Conservation (phyloP, 2,797 vertebrate species). For the Coranthus polyacanthus region DNA sequence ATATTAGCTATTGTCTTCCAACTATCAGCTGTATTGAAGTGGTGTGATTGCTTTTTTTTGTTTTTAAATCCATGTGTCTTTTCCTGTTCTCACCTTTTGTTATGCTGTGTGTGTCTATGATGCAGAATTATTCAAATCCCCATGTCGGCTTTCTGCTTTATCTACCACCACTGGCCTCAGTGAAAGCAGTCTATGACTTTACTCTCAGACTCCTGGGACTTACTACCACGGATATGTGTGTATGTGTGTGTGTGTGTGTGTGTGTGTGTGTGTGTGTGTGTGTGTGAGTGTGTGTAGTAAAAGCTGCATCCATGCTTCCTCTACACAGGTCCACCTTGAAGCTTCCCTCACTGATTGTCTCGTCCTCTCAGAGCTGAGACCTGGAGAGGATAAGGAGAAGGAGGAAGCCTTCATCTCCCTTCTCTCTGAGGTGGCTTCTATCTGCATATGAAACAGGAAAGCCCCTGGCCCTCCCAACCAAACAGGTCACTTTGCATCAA, state of each 20-base stretch:
- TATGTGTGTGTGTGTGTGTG: constrained; percentile 22
- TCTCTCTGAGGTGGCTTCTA: constrained; percentile 52
- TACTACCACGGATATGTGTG: constrained; percentile 19
- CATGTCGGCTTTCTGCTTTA: constrained; percentile 55
- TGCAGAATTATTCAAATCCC: constrained; percentile 85
- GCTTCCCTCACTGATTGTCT: constrained; percentile 50
- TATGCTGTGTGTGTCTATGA: constrained; percentile 69
- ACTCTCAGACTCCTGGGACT: constrained; percentile 65
- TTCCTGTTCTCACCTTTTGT: constrained; percentile 70
- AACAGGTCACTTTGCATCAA: constrained; percentile 67
- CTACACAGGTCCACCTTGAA: constrained; percentile 75
- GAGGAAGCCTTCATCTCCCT: constrained; percentile 48
- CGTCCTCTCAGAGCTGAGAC: constrained; percentile 44
- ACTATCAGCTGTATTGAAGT: constrained; percentile 3
- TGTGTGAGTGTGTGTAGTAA: too few species aligned
- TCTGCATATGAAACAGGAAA: constrained; percentile 74
- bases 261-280: not conserved
- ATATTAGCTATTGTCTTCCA: not conserved
- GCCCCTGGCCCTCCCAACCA: constrained; percentile 49
- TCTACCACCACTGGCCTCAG: constrained; percentile 62
- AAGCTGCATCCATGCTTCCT: constrained; percentile 46
- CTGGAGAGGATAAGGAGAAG: constrained; percentile 24
- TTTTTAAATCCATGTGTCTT: constrained; percentile 17
- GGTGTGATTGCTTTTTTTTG: not conserved
- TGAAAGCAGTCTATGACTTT: constrained; percentile 68